phyloP scores from a whole-genome alignment of 2,113 vertebrate species.

The Bujurquina vittata region DNA sequence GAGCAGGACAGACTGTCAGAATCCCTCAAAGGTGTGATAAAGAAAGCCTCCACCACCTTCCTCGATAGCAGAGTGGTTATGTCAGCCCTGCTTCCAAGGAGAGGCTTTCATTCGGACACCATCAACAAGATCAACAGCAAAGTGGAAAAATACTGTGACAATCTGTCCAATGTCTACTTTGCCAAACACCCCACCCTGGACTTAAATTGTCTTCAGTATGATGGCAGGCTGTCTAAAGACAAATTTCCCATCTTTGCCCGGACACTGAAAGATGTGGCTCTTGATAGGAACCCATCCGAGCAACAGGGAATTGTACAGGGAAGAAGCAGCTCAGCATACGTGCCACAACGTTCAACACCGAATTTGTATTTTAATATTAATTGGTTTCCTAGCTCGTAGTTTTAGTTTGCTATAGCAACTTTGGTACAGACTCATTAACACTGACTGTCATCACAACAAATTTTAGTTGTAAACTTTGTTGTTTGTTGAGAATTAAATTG shows the following conservation, averaged over 20 bases:
- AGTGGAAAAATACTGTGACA: not conserved
- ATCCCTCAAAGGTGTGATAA: not conserved
- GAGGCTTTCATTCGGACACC: not conserved
- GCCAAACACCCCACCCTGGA: not conserved
- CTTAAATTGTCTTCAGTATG: not conserved
- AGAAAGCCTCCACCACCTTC: not conserved
- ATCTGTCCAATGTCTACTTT: accelerated
- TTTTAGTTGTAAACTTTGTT: not conserved
- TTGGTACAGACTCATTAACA: not conserved
- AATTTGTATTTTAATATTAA: not conserved
- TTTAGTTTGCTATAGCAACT: not conserved
- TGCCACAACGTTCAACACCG: accelerated
- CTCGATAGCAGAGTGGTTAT: not conserved
- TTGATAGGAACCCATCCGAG: not conserved
- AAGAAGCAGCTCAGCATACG: not conserved
- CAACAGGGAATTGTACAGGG: not conserved
- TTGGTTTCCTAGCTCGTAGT: not conserved
- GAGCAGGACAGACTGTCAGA: not conserved
- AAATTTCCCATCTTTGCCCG: not conserved
- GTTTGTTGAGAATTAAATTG: not conserved
- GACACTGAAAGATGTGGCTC: not conserved
- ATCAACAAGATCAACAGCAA: not conserved
- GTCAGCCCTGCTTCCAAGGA: not conserved
- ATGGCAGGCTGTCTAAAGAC: not conserved
- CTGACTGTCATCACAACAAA: not conserved